Percentiles rank a stretch among this genome's conserved stretches.
These are phyloP conservation scores for Epinephelus moara DNA, from an alignment of 2,113 vertebrate species.

Conservation along the genomic window DNA sequence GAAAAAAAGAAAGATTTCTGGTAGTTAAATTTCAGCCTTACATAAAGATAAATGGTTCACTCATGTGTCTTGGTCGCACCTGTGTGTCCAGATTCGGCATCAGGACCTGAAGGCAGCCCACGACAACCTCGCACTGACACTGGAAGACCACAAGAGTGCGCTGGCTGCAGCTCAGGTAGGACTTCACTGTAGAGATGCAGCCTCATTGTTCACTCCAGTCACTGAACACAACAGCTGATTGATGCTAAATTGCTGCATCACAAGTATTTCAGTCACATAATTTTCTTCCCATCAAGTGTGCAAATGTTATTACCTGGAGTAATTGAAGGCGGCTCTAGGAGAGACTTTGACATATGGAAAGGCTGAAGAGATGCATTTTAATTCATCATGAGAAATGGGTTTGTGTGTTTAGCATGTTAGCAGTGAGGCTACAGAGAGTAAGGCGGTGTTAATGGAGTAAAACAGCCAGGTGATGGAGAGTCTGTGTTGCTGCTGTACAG, in stretches of 20 bases:
- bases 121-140: constrained; percentile 91
- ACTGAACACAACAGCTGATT: constrained; percentile 9
- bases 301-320: background rate
- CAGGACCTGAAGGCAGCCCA: constrained; percentile 93
- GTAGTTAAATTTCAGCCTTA: too few species aligned
- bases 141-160: constrained; percentile 99
- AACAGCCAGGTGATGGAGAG: background rate
- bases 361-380: background rate
- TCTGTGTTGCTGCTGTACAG: background rate
- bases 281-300: too few species aligned
- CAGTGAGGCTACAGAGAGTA: background rate
- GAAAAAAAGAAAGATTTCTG: too few species aligned
- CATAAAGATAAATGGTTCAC: background rate
- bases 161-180: constrained; percentile 96
- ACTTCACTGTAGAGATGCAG: background rate
- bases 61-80: background rate
- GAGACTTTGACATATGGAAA: background rate
- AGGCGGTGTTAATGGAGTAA: background rate
- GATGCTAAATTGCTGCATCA: background rate
- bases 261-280: background rate
- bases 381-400: background rate
- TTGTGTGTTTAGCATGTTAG: background rate
- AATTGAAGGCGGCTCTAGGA: background rate
- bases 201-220: constrained; percentile 12
- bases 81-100: constrained; percentile 84